Base-by-base conservation (phyloP, 92 coral and sea anemone species). In the Pocillopora meandrina region DNA sequence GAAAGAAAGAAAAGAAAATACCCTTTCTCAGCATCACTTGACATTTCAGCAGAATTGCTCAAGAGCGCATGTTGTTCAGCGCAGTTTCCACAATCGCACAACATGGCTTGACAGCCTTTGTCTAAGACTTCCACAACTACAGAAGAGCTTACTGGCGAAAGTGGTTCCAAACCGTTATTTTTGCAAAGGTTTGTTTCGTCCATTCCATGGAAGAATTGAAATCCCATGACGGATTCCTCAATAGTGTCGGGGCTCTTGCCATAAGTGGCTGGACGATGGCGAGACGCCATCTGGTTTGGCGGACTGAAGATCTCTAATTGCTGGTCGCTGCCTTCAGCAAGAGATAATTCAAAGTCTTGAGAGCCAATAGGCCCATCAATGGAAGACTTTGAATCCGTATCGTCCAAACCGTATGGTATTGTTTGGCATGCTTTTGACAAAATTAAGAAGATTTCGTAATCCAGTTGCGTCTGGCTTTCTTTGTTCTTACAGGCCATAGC, bases 51-150 rank as follows among this genome's bases (percentile, higher is more conserved):
- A 19, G 42, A 71, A 42, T 13, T 35, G 61, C 60, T 26, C 47
- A 11, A 9, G 83, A 9, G 52, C 55, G 21, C 15, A 31, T 36
- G 71, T 58, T 82, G 77, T 35, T 82, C 85, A 31, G 75, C 66
- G 56, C 58, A 56, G 42, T 21, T 49, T 20, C 86, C 80, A 74
- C 86, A 83, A 19, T 74, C 67, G 65, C 86, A 83, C 58, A 83
- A 62, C 74, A 52, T 16, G 16, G 65, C 80, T 64, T 83, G 86
- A 33, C 80, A 73, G 26, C 80, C 74, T 64, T 60, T 74, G 62
- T 83, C 86, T 3, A 62, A 69, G 65, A 74, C 49, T 36, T 81
- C 36, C 19, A 20, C 21, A 12, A 70, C 13, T 34, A 81, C 18
- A 58, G 66, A 16, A 34, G 33, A 17, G 21, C 21, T 34, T 70